These are phyloP conservation scores for Bos taurus DNA, from an alignment of 2,113 vertebrate genomes.

Conservation along the genomic window ARS-UCD2.0 NC_037338.1:65316001-65316500, in stretches of 20 bases:
- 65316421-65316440: conserved; percentile 24
- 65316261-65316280: conserved; percentile 64
- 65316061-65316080: conserved; percentile 43
- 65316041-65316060: conserved; percentile 31
- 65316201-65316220: conserved; percentile 38
- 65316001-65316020: not conserved
- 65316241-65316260: conserved; percentile 62
- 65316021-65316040: not conserved
- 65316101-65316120: conserved; percentile 47
- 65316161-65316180: not conserved
- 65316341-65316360: conserved; percentile 63
- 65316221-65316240: conserved; percentile 61
- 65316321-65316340: conserved; percentile 74
- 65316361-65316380: conserved; percentile 77
- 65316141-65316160: not conserved
- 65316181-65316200: not conserved
- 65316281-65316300: conserved; percentile 50
- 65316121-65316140: conserved; percentile 47
- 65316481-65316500: conserved; percentile 85
- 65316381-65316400: conserved; percentile 79
- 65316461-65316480: conserved; percentile 86
- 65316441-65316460: conserved; percentile 71
- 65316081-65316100: conserved; percentile 71
- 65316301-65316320: conserved; percentile 30
- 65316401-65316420: conserved; percentile 83